phyloP scores from a whole-genome alignment of 1,140 invertebrate genomes.

The Halyomorpha halys region DNA sequence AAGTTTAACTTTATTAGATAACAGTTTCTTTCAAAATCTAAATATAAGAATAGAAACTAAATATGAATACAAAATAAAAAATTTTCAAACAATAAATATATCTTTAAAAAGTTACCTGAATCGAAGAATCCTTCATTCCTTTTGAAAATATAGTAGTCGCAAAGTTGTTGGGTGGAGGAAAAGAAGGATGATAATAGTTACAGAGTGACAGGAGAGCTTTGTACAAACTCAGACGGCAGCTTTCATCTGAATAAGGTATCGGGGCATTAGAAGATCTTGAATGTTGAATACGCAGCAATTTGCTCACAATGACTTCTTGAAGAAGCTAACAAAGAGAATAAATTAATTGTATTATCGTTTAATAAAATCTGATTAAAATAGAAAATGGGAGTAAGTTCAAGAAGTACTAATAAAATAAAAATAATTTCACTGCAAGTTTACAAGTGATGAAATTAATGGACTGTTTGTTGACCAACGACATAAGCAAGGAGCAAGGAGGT shows the following conservation, averaged over 20 bases:
- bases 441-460: not conserved
- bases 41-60: too few species aligned
- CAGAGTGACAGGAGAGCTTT: not conserved
- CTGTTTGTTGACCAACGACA: too few species aligned
- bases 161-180: not conserved
- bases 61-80: too few species aligned
- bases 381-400: not conserved
- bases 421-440: not conserved
- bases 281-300: not conserved
- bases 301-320: not conserved
- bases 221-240: not conserved
- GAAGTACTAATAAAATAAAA: not conserved
- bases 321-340: not conserved
- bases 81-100: too few species aligned
- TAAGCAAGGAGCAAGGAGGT: too few species aligned
- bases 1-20: too few species aligned
- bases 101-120: not conserved
- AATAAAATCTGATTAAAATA: not conserved
- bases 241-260: not conserved
- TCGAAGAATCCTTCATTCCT: slow-evolving; percentile 5
- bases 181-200: not conserved
- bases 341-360: not conserved
- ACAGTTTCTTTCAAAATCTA: too few species aligned
- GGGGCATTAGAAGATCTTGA: not conserved
- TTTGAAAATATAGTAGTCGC: not conserved